phyloP scores from a whole-genome alignment of 2,797 vertebrate species.

The Melanotaenia boesemani region DNA sequence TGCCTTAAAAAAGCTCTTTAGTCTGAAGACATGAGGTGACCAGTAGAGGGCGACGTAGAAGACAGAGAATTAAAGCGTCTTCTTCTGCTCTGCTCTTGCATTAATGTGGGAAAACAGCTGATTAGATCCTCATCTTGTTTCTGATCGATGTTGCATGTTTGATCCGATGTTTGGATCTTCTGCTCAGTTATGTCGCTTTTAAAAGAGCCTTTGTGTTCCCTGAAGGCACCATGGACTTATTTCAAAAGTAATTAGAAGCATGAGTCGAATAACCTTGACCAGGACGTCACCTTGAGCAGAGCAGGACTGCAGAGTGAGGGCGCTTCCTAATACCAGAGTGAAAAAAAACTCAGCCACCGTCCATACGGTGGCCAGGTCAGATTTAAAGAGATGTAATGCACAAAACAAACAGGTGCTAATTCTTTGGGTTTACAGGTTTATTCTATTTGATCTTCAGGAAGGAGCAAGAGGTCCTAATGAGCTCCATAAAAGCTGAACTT shows the following conservation, averaged over 20 bases:
- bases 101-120: too few species aligned
- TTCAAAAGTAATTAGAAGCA: slow-evolving; percentile 21
- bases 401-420: neutral
- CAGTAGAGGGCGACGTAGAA: slow-evolving; percentile 66
- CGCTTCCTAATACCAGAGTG: neutral
- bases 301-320: neutral
- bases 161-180: neutral
- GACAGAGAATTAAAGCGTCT: neutral
- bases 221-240: neutral
- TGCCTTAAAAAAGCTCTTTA: too few species aligned
- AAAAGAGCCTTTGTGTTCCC: slow-evolving; percentile 18
- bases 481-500: slow-evolving; percentile 57
- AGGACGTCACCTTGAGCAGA: slow-evolving; percentile 1
- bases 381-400: neutral
- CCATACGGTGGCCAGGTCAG: too few species aligned
- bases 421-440: slow-evolving; percentile 30
- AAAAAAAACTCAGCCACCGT: too few species aligned
- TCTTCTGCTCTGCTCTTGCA: neutral
- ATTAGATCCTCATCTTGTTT: slow-evolving; percentile 16
- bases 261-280: slow-evolving; percentile 31
- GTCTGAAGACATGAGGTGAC: slow-evolving; percentile 32
- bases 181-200: neutral
- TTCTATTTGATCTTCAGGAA: slow-evolving; percentile 58
- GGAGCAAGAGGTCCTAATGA: slow-evolving; percentile 57
- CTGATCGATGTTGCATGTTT: too few species aligned